Percentiles rank a stretch among this genome's conserved stretches.
Conservation (phyloP, 2,797 vertebrate genomes). For the Gymnothorax javanicus region DNA sequence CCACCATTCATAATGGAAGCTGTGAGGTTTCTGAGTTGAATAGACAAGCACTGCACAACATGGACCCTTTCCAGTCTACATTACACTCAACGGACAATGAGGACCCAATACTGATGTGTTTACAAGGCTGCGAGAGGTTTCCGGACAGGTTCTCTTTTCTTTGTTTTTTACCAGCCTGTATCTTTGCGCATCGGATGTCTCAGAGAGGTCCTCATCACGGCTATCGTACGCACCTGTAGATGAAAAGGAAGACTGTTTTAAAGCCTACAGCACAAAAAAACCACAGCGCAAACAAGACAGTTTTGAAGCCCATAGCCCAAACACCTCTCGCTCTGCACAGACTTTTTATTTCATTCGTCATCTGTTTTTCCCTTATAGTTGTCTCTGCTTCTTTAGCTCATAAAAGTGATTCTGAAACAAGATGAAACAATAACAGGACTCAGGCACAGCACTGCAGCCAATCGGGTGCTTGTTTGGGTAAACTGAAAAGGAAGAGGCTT, state of each 20-base stretch:
- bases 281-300: neutral
- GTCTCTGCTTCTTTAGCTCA: neutral
- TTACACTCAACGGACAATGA: conserved; percentile 1
- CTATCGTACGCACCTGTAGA: conserved; percentile 54
- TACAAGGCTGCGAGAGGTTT: conserved; percentile 5
- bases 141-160: neutral
- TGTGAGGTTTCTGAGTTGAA: neutral
- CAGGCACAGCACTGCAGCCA: neutral
- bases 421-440: neutral
- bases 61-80: neutral
- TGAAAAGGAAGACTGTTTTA: conserved; percentile 19
- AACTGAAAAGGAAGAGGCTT: neutral
- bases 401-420: neutral
- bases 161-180: conserved; percentile 70
- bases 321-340: neutral
- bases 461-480: conserved; percentile 13
- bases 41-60: neutral
- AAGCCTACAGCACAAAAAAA: neutral
- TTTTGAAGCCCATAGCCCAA: neutral
- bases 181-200: conserved; percentile 60
- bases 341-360: neutral
- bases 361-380: neutral
- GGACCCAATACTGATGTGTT: neutral
- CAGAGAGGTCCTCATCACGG: conserved; percentile 60
- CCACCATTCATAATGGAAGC: neutral